These are phyloP conservation scores for Cyprinodon brontotheroides DNA, from an alignment of 2,113 vertebrate species.

Conservation along the genomic window DNA sequence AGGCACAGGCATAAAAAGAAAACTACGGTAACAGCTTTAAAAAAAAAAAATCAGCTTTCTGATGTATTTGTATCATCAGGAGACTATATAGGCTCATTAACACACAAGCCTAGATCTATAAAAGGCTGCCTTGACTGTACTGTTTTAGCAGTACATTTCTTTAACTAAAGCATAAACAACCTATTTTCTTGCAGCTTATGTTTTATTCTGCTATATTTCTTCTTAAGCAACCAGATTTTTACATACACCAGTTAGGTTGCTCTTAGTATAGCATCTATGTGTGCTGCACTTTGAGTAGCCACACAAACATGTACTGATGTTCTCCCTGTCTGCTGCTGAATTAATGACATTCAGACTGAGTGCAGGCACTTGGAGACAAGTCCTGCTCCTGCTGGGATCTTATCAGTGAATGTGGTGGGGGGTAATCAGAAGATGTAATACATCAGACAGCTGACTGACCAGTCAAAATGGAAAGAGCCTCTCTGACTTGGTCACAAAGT, in stretches of 20 bases:
- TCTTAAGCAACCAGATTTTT: slow-evolving; percentile 1
- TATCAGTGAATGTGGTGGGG: slow-evolving; percentile 69
- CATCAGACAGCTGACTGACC: slow-evolving; percentile 63
- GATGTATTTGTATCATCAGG: too few relatives aligned
- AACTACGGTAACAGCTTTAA: too few relatives aligned
- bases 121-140: too few relatives aligned
- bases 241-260: slow-evolving; percentile 23
- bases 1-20: too few relatives aligned
- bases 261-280: slow-evolving; percentile 13
- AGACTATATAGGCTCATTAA: too few relatives aligned
- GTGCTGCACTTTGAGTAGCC: slow-evolving; percentile 18
- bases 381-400: slow-evolving; percentile 67
- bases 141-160: neutral
- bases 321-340: slow-evolving; percentile 31
- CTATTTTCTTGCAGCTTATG: neutral
- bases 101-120: too few relatives aligned
- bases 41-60: too few relatives aligned
- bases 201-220: neutral
- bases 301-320: slow-evolving; percentile 32
- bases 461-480: slow-evolving; percentile 45
- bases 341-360: slow-evolving; percentile 44
- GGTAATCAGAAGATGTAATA: slow-evolving; percentile 78
- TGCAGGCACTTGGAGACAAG: slow-evolving; percentile 53
- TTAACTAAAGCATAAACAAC: neutral
- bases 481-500: slow-evolving; percentile 30